A percentile compares a stretch with the other conserved stretches of the same genome.
Evolutionary conservation across 2,113 vertebrate genomes (phyloP).

Genomic region (Hymenochirus boettgeri): DNA sequence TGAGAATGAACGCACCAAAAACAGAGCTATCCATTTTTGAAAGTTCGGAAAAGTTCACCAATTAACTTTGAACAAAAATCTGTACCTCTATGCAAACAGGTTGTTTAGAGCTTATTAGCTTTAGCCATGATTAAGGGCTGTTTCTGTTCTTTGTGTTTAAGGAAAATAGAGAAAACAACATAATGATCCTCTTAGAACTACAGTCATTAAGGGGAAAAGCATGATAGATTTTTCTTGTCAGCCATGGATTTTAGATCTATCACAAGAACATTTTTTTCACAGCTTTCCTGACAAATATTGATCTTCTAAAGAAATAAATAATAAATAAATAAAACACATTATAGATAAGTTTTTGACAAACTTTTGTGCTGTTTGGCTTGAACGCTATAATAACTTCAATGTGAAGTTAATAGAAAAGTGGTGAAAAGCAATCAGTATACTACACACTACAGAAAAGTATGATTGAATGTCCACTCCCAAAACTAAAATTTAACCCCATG

Average conservation of each 20-base stretch:
- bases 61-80: too few relatives aligned
- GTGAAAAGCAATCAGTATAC: too few relatives aligned
- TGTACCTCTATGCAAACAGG: too few relatives aligned
- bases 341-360: not conserved
- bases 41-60: too few relatives aligned
- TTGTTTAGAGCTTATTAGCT: not conserved
- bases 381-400: not conserved
- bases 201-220: slow-evolving; percentile 14
- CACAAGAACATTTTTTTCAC: slow-evolving; percentile 28
- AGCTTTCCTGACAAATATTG: slow-evolving; percentile 30
- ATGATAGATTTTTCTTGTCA: slow-evolving; percentile 19
- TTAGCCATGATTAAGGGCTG: not conserved
- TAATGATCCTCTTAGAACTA: slow-evolving; percentile 17
- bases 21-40: too few relatives aligned
- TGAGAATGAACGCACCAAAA: too few relatives aligned
- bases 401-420: too few relatives aligned
- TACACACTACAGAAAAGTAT: too few relatives aligned
- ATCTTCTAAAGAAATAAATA: slow-evolving; percentile 1
- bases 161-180: slow-evolving; percentile 2
- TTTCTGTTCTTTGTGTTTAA: slow-evolving; percentile 4
- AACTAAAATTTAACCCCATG: too few relatives aligned
- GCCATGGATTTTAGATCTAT: slow-evolving; percentile 35
- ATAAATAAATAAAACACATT: slow-evolving; percentile 5
- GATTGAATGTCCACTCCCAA: too few relatives aligned
- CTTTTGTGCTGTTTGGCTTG: not conserved